Evolutionary conservation across 2,797 vertebrate species (phyloP), one percentile per base, ranked within the genome.

Genomic region (Gephyroberyx darwinii): DNA sequence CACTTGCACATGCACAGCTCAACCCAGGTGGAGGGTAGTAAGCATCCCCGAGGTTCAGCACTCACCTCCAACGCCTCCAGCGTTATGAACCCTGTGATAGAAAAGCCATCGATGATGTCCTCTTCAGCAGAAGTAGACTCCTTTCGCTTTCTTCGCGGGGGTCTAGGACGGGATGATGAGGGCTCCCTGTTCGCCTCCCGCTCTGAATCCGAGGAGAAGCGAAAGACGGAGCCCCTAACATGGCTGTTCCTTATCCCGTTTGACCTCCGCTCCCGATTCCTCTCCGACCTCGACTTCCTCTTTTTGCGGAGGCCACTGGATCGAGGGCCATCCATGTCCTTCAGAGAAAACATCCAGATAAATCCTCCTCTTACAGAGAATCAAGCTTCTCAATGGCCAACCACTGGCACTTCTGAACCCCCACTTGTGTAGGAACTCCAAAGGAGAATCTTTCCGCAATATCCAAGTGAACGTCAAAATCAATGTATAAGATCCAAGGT

Each of bases 71-170:
- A 88, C 81, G 95, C 96, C 89, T 97, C 96, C 88, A 98, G 92
- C 81, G 96, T 95, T 88, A 96, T 93, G 73, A 97, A 98, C 79
- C 96, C 96, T 26, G 95, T 92, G 90, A 98, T 96, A 82, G 95
- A 96, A 88, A 98, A 98, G 71, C 97, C 96, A 83, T 98, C 96
- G 51, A 98, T 97, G 94, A 98, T 94, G 95, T 98, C 97, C 90
- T 98, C 97, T 81, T 98, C 96, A 30, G 95, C 95, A 52, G 96
- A 97, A 65, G 94, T 95, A 85, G 96, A 96, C 90, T 95, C 95
- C 89, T 96, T 94, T 77, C 96, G 92, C 93, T 97, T 97, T 83
- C 96, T 95, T 67, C 96, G 92, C 5, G 96, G 97, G 77, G 96
- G 96, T 81, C 94, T 92, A 69, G 95, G 96, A 56, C 96, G 95